Evolutionary conservation across 2,797 vertebrate genomes (phyloP).

Genomic region (Pseudopleuronectes americanus): DNA sequence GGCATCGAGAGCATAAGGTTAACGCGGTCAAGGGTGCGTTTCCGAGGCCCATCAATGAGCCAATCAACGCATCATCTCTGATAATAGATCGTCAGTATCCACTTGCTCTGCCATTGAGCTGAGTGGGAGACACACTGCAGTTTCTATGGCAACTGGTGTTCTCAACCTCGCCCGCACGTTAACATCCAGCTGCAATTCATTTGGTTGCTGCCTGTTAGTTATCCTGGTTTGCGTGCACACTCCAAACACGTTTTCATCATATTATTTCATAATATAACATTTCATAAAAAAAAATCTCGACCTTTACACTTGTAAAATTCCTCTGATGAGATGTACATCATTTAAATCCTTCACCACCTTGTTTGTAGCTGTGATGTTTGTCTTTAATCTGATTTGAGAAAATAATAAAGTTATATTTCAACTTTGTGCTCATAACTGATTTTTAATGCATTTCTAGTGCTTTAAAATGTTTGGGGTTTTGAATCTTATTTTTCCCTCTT

Average conservation of each 20-base stretch:
- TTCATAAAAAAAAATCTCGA: neutral
- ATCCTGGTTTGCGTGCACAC: constrained; percentile 35
- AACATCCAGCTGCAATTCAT: constrained; percentile 70
- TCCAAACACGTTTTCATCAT: constrained; percentile 28
- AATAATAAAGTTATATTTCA: no score
- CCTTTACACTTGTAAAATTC: neutral
- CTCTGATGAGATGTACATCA: neutral
- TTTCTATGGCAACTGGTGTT: constrained; percentile 76
- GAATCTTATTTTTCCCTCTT: neutral
- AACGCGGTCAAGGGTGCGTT: constrained; percentile 23
- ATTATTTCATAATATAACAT: constrained; percentile 25
- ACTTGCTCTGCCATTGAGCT: constrained; percentile 61
- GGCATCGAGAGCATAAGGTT: constrained; percentile 1
- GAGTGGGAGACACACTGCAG: constrained; percentile 72
- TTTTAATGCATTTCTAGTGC: no score
- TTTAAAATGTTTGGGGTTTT: no score
- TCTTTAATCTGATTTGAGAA: no score
- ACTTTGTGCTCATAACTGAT: no score
- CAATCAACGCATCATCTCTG: constrained; percentile 64
- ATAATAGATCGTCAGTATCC: constrained; percentile 59
- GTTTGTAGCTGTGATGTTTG: neutral
- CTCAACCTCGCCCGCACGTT: constrained; percentile 51
- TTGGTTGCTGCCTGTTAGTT: constrained; percentile 54
- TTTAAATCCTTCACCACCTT: constrained; percentile 3
- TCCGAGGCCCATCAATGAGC: constrained; percentile 51